Conservation (phyloP, 2,888 invertebrate genomes). For the Griposia aprilina region DNA sequence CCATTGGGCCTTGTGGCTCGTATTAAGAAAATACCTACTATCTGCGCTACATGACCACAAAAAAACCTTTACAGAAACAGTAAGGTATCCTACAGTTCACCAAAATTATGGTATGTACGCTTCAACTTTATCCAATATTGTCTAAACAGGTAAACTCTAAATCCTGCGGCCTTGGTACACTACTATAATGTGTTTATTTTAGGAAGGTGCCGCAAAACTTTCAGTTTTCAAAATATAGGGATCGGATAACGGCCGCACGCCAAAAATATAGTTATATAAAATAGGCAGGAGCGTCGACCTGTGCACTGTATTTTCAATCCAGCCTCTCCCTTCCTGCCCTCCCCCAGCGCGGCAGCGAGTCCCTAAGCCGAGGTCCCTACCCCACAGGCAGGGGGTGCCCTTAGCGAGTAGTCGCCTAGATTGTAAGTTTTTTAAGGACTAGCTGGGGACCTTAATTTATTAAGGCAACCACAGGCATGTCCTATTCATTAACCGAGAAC, state of each 20-base stretch:
- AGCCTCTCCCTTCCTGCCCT: no score
- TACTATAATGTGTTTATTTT: background rate
- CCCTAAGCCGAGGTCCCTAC: no score
- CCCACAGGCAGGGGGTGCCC: no score
- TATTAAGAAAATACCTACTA: background rate
- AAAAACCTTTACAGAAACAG: conserved; percentile 6
- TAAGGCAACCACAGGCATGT: no score
- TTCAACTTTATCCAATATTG: conserved; percentile 6
- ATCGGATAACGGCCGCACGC: background rate
- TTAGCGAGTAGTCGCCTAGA: no score
- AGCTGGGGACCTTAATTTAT: no score
- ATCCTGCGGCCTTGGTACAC: conserved; percentile 2
- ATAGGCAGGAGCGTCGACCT: background rate
- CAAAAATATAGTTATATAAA: background rate
- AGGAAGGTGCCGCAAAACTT: background rate
- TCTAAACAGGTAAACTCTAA: background rate
- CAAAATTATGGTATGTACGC: background rate
- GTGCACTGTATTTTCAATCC: no score
- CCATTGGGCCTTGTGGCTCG: no score
- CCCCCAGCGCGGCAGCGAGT: no score
- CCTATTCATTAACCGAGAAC: no score
- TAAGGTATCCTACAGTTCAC: conserved; percentile 1
- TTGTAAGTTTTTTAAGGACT: no score
- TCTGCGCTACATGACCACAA: no score
- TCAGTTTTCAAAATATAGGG: background rate